Evolutionary conservation across 2,888 invertebrate species (phyloP).

Genomic region (Meganola albula): DNA sequence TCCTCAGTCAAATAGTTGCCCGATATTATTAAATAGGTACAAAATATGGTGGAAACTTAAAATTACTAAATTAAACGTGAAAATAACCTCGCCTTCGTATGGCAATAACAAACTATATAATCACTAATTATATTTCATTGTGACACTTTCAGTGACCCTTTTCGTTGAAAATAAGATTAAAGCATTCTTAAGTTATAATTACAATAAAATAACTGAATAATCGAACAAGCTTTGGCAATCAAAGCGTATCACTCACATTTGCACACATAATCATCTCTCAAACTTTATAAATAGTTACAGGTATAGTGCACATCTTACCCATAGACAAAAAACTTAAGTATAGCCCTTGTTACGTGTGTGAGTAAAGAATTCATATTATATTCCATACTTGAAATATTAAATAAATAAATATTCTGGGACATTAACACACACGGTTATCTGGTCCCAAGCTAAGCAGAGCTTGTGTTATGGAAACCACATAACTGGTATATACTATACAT

Average conservation of each 20-base stretch:
- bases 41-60: slow-evolving; percentile 18
- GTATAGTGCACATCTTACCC: slow-evolving; percentile 30
- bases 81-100: background rate
- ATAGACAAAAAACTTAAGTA: no score
- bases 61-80: no score
- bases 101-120: slow-evolving; percentile 22
- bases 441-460: no score
- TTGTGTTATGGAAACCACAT: no score
- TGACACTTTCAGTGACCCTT: slow-evolving; percentile 64
- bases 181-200: slow-evolving; percentile 26
- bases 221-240: slow-evolving; percentile 47
- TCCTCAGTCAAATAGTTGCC: slow-evolving; percentile 62
- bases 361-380: no score
- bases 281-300: slow-evolving; percentile 28
- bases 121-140: slow-evolving; percentile 28
- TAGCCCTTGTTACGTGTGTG: no score
- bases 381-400: no score
- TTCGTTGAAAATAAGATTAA: slow-evolving; percentile 45
- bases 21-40: slow-evolving; percentile 35
- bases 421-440: no score
- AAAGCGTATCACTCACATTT: slow-evolving; percentile 44
- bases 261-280: slow-evolving; percentile 29
- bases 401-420: no score
- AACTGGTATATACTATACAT: no score
- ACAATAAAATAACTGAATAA: slow-evolving; percentile 26